Conservation (phyloP, 1,140 invertebrate genomes). For the Apis cerana region DNA sequence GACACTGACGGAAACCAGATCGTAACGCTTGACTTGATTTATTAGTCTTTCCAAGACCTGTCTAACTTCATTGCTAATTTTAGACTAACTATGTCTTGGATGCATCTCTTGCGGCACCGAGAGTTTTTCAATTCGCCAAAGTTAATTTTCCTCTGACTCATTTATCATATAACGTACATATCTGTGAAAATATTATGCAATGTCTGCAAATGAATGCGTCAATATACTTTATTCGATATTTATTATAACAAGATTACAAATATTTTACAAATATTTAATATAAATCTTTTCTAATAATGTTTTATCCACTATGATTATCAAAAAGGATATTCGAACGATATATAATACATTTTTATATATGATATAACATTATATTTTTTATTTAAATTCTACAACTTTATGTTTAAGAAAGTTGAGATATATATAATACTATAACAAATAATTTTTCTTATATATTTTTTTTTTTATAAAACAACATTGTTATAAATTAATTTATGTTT, state of each 20-base stretch:
- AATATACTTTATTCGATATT: not conserved
- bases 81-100: not conserved
- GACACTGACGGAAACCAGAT: conserved; percentile 38
- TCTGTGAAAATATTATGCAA: not conserved
- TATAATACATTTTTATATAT: too few species aligned
- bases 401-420: too few species aligned
- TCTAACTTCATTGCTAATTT: conserved; percentile 22
- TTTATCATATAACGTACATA: not conserved
- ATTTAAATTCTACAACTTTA: too few species aligned
- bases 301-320: too few species aligned
- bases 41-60: conserved; percentile 30
- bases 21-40: conserved; percentile 37
- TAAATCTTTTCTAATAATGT: too few species aligned
- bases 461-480: too few species aligned
- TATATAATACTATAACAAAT: too few species aligned
- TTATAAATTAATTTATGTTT: too few species aligned
- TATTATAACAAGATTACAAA: not conserved
- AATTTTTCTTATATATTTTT: too few species aligned
- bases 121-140: not conserved
- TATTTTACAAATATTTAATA: not conserved
- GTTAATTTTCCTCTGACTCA: not conserved
- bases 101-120: not conserved
- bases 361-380: too few species aligned
- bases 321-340: too few species aligned
- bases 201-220: not conserved